Evolutionary conservation across 2,888 invertebrate species (phyloP).

Genomic region (Nipponacmea schrenckii): DNA sequence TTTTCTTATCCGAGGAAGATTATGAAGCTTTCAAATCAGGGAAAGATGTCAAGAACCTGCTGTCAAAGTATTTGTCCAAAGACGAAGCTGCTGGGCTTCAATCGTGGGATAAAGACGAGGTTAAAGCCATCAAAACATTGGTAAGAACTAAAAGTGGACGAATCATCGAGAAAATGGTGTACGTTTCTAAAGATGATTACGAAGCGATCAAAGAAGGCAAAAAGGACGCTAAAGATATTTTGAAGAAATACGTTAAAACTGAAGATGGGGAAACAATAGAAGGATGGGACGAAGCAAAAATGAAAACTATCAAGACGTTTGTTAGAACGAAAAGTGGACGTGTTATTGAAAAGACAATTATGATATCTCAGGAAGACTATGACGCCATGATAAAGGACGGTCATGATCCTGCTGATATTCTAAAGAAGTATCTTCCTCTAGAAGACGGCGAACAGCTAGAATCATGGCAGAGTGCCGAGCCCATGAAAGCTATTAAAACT

Average conservation of each 20-base stretch:
- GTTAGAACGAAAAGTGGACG: conserved; percentile 66
- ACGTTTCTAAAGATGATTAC: conserved; percentile 65
- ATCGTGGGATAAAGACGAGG: conserved; percentile 66
- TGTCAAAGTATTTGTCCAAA: conserved; percentile 61
- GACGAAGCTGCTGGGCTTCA: conserved; percentile 60
- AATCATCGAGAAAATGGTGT: conserved; percentile 60
- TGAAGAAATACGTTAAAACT: conserved; percentile 58
- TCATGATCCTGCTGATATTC: conserved; percentile 55
- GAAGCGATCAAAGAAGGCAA: conserved; percentile 62
- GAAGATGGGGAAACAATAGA: conserved; percentile 60
- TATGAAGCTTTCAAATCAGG: conserved; percentile 63
- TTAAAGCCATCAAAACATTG: conserved; percentile 63
- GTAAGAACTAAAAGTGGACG: conserved; percentile 66
- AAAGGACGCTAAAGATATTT: conserved; percentile 54
- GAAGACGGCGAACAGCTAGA: conserved; percentile 62
- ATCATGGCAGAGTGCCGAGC: conserved; percentile 62
- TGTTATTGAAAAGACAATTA: conserved; percentile 62
- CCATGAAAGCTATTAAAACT: conserved; percentile 64
- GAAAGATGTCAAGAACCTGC: conserved; percentile 49
- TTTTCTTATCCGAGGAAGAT: conserved; percentile 64
- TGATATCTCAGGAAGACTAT: conserved; percentile 66
- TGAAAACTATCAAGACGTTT: conserved; percentile 64
- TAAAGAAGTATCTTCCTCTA: conserved; percentile 61
- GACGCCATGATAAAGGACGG: conserved; percentile 61
- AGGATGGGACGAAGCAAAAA: conserved; percentile 65